Conservation (phyloP, 2,888 invertebrate genomes). For the Taenaris catops region DNA sequence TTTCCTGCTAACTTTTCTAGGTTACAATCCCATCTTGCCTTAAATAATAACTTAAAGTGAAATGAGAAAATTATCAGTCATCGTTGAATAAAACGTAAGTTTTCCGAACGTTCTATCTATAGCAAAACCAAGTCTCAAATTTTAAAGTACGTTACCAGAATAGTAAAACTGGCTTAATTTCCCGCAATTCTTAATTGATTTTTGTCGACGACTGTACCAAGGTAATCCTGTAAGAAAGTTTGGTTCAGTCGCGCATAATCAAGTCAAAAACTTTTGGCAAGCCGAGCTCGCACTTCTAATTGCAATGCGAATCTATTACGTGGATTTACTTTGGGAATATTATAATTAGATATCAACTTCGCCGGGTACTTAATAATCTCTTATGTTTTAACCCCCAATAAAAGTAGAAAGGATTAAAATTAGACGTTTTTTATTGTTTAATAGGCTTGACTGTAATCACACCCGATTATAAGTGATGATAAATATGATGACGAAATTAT, state of each 20-base stretch:
- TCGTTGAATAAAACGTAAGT: too few species aligned
- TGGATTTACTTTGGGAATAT: conserved; percentile 28
- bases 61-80: too few species aligned
- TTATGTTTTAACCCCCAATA: neutral
- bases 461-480: too few species aligned
- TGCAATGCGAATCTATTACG: conserved; percentile 34
- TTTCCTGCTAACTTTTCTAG: too few species aligned
- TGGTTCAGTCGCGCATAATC: conserved; percentile 29
- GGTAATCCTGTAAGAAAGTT: conserved; percentile 26
- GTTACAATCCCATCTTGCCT: too few species aligned
- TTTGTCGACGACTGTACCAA: conserved; percentile 18
- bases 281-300: conserved; percentile 31
- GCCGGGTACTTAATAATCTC: conserved; percentile 5
- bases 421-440: conserved; percentile 1
- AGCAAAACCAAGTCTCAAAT: too few species aligned
- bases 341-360: conserved; percentile 27
- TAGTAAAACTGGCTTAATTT: conserved; percentile 6
- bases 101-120: too few species aligned
- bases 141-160: neutral
- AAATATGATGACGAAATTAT: too few species aligned
- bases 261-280: conserved; percentile 32
- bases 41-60: too few species aligned
- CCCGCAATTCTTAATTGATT: conserved; percentile 20
- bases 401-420: neutral
- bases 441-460: neutral